Base-by-base conservation (phyloP, 2,888 invertebrate genomes). In the Drosophila helvetica region DNA sequence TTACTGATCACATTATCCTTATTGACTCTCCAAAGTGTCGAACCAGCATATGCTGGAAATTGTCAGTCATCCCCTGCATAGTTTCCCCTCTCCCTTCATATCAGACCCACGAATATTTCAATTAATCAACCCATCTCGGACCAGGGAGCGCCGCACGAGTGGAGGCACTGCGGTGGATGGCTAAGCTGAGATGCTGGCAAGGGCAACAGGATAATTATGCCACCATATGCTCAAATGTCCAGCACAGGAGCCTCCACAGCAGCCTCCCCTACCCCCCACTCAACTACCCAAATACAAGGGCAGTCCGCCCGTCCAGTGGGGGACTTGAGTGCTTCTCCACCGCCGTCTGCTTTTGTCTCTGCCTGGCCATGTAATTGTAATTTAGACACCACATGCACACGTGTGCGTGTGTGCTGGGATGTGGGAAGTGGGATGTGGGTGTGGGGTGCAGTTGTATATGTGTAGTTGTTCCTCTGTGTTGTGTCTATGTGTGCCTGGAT, bases 151-250 rank as follows among this genome's bases (percentile, higher is more conserved):
- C 65, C 30, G 53, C 53, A 68, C 67, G 70, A 70, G 78, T 74
- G 56, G 15, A 55, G 57, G 62, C 65, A 73, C 59, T 52, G 38
- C 47, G 53, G 38, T 50, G 45, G 42, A 42, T 53, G 68, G 68
- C 64, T 71, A 71, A 64, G 64, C 71, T 51, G 68, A 53, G 59
- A 68, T 60, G 68, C 33, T 58, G 53, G 66, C 51, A 19, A 65
- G 67, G 79, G 86, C 83, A 81, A 81, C 84, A 78, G 79, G 85
- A 85, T 85, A 84, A 84, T 86, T 87, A 85, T 82, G 56, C 68
- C 46, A 70, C 87, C 83, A 83, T 83, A 83, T 83, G 83, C 66
- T 86, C 59, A 42, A 63, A 73, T 86, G 83, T 80, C 78, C 81
- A 47, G 58, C 30, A 64, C 53, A 65, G 56, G 62, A 75, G 54